A percentile compares a stretch with the other conserved stretches of the same genome.
Evolutionary conservation across 2,888 invertebrate species (phyloP).

Genomic region (Cheilosia grossa): DNA sequence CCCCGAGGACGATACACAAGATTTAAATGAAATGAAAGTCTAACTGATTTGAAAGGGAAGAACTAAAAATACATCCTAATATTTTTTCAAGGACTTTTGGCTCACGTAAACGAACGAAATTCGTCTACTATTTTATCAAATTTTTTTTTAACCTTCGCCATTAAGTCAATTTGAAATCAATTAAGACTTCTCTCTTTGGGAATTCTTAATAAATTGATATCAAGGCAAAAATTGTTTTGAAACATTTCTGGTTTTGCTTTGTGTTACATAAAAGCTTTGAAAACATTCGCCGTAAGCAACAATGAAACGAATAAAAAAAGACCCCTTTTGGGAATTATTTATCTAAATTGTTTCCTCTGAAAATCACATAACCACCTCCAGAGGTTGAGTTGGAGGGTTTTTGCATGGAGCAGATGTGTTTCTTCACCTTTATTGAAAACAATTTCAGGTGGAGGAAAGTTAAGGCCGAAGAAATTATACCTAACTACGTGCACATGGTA

Average conservation of each 20-base stretch:
- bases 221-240: slow-evolving; percentile 48
- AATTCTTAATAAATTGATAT: slow-evolving; percentile 44
- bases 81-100: slow-evolving; percentile 40
- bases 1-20: neutral
- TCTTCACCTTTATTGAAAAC: slow-evolving; percentile 71
- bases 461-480: slow-evolving; percentile 63
- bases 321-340: slow-evolving; percentile 61
- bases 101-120: slow-evolving; percentile 33
- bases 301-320: slow-evolving; percentile 27
- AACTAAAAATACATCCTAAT: slow-evolving; percentile 1
- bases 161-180: slow-evolving; percentile 66
- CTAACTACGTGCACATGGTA: slow-evolving; percentile 67
- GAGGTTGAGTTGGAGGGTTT: slow-evolving; percentile 8
- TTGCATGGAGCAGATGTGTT: slow-evolving; percentile 64
- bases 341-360: slow-evolving; percentile 55
- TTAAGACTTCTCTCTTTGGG: slow-evolving; percentile 47
- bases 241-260: slow-evolving; percentile 23
- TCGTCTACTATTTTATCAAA: slow-evolving; percentile 39
- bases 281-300: slow-evolving; percentile 37
- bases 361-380: slow-evolving; percentile 57
- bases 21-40: slow-evolving; percentile 23
- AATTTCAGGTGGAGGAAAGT: slow-evolving; percentile 69
- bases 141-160: slow-evolving; percentile 17
- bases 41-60: slow-evolving; percentile 14
- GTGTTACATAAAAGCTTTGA: neutral